Percentiles rank a stretch among this genome's conserved stretches.
Conservation (phyloP, 2,797 vertebrate genomes). For the Vespertilio murinus region DNA sequence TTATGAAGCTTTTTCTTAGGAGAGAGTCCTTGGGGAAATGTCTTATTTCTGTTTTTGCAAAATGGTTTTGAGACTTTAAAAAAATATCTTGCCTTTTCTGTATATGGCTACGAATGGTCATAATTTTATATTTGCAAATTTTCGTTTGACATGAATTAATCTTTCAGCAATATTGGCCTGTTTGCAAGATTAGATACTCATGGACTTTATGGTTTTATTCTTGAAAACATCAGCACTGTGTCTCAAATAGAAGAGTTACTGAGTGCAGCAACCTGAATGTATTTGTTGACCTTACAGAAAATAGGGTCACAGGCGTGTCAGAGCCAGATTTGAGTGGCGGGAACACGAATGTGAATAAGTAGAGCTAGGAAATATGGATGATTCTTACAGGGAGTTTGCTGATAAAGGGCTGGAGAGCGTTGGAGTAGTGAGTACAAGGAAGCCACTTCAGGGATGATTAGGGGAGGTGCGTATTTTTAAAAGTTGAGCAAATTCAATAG, state of each 20-base stretch:
- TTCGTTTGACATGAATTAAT: constrained; percentile 37
- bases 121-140: constrained; percentile 39
- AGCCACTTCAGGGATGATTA: background rate
- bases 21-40: constrained; percentile 43
- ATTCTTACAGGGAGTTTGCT: background rate
- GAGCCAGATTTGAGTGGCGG: background rate
- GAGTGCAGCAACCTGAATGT: background rate
- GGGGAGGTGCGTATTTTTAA: constrained; percentile 23
- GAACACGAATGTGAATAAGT: background rate
- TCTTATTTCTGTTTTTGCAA: constrained; percentile 47
- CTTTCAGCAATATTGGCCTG: background rate
- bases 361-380: background rate
- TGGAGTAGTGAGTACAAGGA: background rate
- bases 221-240: background rate
- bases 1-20: constrained; percentile 47
- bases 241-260: background rate
- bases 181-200: background rate
- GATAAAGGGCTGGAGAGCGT: background rate
- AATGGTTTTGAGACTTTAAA: constrained; percentile 33
- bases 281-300: background rate
- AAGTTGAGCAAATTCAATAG: background rate
- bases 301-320: background rate
- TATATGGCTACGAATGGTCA: background rate
- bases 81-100: constrained; percentile 16
- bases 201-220: background rate